These are phyloP conservation scores for Mesochorus sp. DNA, from an alignment of 2,888 invertebrate species.

Conservation along the genomic window DNA sequence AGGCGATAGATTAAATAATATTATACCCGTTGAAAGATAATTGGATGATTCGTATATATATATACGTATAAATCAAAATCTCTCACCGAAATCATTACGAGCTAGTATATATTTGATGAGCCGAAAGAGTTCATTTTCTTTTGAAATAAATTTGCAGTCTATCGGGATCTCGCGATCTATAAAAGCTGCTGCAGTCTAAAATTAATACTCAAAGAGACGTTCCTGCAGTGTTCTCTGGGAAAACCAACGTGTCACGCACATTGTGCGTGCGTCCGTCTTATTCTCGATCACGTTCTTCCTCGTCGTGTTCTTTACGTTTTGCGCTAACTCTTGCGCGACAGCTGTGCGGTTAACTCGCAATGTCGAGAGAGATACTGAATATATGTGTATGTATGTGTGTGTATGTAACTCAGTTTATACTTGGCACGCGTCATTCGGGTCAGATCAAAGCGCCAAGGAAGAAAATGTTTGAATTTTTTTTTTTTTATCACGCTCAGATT, in stretches of 20 bases:
- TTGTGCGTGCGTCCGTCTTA: background rate
- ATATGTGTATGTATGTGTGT: background rate
- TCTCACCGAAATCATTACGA: no score
- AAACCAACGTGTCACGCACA: constrained; percentile 33
- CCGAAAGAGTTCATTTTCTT: no score
- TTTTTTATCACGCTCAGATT: no score
- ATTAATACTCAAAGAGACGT: constrained; percentile 15
- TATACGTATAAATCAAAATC: no score
- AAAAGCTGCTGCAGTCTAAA: constrained; percentile 31
- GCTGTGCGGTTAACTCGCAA: constrained; percentile 44
- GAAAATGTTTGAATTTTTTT: constrained; percentile 14
- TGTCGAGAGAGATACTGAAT: background rate
- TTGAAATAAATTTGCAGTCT: no score
- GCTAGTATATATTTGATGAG: no score
- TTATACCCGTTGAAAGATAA: no score
- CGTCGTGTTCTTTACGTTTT: constrained; percentile 8
- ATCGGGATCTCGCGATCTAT: no score
- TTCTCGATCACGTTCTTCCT: background rate
- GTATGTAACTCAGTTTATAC: constrained; percentile 25
- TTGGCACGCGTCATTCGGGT: constrained; percentile 43
- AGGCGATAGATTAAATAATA: background rate
- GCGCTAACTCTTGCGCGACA: constrained; percentile 19
- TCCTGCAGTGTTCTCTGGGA: constrained; percentile 1
- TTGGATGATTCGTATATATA: no score
- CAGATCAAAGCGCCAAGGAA: constrained; percentile 24